phyloP scores from a whole-genome alignment of 2,888 invertebrate species.

The Myopa tessellatipennis region DNA sequence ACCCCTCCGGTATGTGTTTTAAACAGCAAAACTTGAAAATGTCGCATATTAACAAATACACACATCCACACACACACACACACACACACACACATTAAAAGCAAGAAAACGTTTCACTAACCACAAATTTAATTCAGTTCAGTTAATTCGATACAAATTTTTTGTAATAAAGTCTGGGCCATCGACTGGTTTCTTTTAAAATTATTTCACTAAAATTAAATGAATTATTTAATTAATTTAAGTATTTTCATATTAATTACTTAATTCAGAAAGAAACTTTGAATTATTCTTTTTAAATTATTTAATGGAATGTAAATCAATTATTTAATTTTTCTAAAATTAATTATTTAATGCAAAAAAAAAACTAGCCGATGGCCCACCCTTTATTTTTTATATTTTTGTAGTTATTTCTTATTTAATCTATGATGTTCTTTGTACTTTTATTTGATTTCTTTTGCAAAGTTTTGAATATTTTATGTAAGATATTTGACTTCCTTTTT shows the following conservation, averaged over 20 bases:
- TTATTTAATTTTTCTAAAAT: no score
- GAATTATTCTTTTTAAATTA: not conserved
- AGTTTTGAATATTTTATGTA: no score
- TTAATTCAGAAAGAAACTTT: not conserved
- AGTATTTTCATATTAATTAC: not conserved
- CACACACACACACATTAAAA: not conserved
- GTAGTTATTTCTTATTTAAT: not conserved
- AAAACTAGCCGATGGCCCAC: not conserved
- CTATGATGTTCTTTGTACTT: no score
- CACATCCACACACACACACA: not conserved
- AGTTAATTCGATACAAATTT: not conserved
- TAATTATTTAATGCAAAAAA: not conserved
- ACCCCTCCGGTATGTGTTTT: no score
- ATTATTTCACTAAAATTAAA: no score
- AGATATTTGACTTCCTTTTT: not conserved
- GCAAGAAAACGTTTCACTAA: constrained; percentile 16
- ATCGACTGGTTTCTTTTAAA: no score
- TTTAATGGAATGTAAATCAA: no score
- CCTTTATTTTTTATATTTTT: not conserved
- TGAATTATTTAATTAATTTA: not conserved
- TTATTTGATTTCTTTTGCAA: no score
- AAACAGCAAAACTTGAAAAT: not conserved
- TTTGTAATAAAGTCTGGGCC: no score
- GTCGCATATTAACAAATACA: not conserved
- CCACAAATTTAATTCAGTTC: not conserved